phyloP scores from a whole-genome alignment of 2,113 vertebrate species.

The Alaudala cheleensis region DNA sequence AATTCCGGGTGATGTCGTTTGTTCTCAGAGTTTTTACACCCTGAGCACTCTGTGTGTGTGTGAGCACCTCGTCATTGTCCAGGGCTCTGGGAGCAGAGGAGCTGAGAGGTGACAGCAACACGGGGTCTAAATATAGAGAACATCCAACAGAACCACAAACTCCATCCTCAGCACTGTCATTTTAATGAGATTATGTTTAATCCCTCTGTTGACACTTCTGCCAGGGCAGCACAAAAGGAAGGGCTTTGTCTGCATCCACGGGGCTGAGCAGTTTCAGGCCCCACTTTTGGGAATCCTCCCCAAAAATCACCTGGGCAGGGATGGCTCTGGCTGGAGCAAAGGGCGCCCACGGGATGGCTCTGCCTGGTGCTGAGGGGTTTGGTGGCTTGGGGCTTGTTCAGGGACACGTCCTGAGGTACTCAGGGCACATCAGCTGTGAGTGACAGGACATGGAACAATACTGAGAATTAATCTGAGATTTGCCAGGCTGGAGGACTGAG shows the following conservation, averaged over 20 bases:
- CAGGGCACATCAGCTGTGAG: background rate
- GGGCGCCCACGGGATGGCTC: background rate
- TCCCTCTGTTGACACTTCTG: background rate
- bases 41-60: background rate
- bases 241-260: background rate
- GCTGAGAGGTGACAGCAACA: background rate
- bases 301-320: background rate
- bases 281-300: background rate
- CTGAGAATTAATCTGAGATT: constrained; percentile 13
- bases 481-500: background rate
- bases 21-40: background rate
- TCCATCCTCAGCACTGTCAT: constrained; percentile 16
- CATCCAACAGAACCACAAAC: background rate
- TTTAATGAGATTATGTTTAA: constrained; percentile 16
- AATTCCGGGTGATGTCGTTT: background rate
- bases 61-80: background rate
- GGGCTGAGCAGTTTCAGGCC: background rate
- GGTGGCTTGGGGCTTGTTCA: background rate
- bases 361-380: background rate
- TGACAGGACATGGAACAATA: background rate
- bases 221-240: background rate
- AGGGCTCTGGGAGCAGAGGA: background rate
- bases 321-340: background rate
- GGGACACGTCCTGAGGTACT: background rate
- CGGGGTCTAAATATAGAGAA: constrained; percentile 13